Percentiles rank a stretch among this genome's conserved stretches.
Evolutionary conservation across 2,113 vertebrate species (phyloP).

Genomic region (Bungarus multicinctus): DNA sequence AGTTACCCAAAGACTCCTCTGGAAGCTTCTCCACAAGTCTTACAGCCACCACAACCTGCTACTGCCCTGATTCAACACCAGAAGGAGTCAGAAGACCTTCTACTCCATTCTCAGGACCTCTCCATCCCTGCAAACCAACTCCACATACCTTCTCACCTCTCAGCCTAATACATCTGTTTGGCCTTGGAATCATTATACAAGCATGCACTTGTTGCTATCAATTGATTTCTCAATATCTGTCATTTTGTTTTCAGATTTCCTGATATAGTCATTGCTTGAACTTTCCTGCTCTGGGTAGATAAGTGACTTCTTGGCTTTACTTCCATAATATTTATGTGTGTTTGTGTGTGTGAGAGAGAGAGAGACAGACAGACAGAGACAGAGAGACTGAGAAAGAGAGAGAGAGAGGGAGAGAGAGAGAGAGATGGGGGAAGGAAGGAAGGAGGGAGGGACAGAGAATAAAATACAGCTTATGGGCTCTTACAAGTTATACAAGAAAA

Average conservation of each 20-base stretch:
- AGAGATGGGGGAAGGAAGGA: background rate
- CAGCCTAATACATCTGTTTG: background rate
- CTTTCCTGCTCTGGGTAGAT: background rate
- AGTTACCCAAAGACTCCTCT: background rate
- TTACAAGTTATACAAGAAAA: background rate
- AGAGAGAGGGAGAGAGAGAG: accelerated
- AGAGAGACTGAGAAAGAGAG: background rate
- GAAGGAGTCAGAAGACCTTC: background rate
- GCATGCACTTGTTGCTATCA: background rate
- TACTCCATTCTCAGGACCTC: background rate
- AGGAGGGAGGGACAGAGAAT: background rate
- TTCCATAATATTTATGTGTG: background rate
- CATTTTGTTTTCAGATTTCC: background rate
- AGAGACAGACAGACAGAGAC: accelerated
- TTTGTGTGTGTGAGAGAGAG: background rate
- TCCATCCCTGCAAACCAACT: background rate
- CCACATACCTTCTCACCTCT: background rate
- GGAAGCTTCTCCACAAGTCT: background rate
- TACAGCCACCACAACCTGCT: background rate
- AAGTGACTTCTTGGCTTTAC: background rate
- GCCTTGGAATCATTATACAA: background rate
- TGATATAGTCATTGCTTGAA: background rate
- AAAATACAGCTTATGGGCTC: background rate
- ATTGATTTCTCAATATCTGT: background rate
- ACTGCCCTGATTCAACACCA: background rate